phyloP scores from a whole-genome alignment of 1,140 invertebrate genomes.

The Episyrphus balteatus region DNA sequence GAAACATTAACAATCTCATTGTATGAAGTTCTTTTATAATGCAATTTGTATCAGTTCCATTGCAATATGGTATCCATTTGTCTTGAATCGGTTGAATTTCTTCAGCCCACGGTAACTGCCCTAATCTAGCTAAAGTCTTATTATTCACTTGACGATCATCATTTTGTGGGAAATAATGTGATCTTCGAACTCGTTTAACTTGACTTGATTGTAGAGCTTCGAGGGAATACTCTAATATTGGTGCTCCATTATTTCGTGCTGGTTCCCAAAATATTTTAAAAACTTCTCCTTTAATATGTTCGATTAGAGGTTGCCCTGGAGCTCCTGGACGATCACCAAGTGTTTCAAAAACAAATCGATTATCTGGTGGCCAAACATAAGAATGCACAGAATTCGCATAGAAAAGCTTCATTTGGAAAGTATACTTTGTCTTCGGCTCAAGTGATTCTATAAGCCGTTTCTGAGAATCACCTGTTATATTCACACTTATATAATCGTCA shows the following conservation, averaged over 20 bases:
- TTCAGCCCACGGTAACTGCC: conserved; percentile 21
- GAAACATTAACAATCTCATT: conserved; percentile 54
- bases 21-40: conserved; percentile 57
- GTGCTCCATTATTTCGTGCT: conserved; percentile 53
- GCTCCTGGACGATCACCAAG: conserved; percentile 53
- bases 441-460: conserved; percentile 35
- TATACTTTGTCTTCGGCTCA: conserved; percentile 59
- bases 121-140: neutral
- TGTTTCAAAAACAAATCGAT: conserved; percentile 64
- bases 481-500: conserved; percentile 7
- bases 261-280: conserved; percentile 64
- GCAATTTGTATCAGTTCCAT: conserved; percentile 70
- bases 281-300: conserved; percentile 48
- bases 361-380: conserved; percentile 53
- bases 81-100: conserved; percentile 35
- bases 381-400: conserved; percentile 48
- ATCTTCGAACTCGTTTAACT: neutral
- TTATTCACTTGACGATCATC: neutral
- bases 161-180: neutral
- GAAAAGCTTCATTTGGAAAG: conserved; percentile 55
- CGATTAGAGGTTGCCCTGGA: conserved; percentile 54
- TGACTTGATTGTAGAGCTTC: conserved; percentile 39
- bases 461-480: conserved; percentile 11
- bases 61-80: conserved; percentile 64
- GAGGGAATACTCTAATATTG: conserved; percentile 47